Percentiles rank a stretch among this genome's conserved stretches.
phyloP scores from a whole-genome alignment of 2,797 vertebrate species.

The Benthosema pterotum region DNA sequence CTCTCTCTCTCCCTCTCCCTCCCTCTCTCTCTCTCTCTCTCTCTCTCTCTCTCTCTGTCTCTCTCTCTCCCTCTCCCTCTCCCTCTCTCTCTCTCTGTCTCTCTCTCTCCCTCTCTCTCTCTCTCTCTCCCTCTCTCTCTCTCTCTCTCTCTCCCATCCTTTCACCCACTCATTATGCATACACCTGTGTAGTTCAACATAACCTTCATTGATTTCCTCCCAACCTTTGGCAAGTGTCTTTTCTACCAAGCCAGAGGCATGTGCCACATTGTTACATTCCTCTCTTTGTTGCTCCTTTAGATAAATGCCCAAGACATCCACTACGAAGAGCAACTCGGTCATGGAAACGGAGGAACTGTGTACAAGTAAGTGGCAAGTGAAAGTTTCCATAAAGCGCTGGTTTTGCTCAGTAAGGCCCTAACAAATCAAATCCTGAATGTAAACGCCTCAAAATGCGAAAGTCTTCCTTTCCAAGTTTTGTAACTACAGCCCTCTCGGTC shows the following conservation, averaged over 20 bases:
- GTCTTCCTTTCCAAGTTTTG: too few species aligned
- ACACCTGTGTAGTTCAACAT: slow-evolving; percentile 31
- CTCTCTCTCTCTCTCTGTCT: slow-evolving; percentile 29
- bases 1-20: too few species aligned
- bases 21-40: slow-evolving; percentile 32
- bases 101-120: not conserved
- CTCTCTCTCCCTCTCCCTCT: slow-evolving; percentile 8
- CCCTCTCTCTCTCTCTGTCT: slow-evolving; percentile 8
- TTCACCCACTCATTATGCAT: not conserved
- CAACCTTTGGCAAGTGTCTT: slow-evolving; percentile 22
- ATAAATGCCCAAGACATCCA: slow-evolving; percentile 98
- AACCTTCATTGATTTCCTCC: slow-evolving; percentile 52
- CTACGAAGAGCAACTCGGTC: slow-evolving; percentile 96
- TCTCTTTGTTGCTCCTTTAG: slow-evolving; percentile 74
- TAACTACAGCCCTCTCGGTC: too few species aligned
- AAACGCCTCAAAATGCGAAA: too few species aligned
- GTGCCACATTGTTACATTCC: slow-evolving; percentile 19
- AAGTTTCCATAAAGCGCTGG: too few species aligned
- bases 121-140: not conserved
- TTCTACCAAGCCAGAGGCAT: not conserved
- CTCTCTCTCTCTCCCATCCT: not conserved
- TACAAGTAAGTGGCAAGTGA: slow-evolving; percentile 91
- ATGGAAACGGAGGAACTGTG: slow-evolving; percentile 97
- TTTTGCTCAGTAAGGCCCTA: too few species aligned
- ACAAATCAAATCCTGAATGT: too few species aligned